phyloP scores from a whole-genome alignment of 2,797 vertebrate genomes.

The Discoglossus pictus region DNA sequence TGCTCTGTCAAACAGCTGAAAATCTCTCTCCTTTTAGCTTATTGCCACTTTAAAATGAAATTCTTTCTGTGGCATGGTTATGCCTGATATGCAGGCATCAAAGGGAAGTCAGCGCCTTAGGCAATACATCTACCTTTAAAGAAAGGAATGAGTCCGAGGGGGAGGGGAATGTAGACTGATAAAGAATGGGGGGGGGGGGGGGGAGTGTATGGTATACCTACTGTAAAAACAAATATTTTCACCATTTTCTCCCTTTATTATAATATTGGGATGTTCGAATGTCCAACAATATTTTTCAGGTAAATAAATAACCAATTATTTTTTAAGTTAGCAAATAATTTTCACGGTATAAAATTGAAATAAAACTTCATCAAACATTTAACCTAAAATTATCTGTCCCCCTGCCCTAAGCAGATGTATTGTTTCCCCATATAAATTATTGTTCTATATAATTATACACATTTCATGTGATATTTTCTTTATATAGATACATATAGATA shows the following conservation, averaged over 20 bases:
- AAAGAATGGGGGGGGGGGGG: slow-evolving; percentile 26
- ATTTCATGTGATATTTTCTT: no score
- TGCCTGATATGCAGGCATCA: slow-evolving; percentile 82
- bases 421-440: no score
- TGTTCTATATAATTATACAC: no score
- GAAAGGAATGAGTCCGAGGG: slow-evolving; percentile 57
- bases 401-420: no score
- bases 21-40: slow-evolving; percentile 68
- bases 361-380: no score
- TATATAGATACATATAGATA: no score
- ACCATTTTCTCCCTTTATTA: no score
- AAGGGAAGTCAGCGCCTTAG: slow-evolving; percentile 73
- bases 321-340: no score
- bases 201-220: background rate
- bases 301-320: background rate
- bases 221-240: no score
- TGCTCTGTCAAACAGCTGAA: slow-evolving; percentile 79
- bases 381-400: no score
- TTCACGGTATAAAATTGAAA: no score
- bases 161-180: slow-evolving; percentile 21
- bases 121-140: slow-evolving; percentile 64
- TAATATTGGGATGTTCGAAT: background rate
- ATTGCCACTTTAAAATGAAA: slow-evolving; percentile 88
- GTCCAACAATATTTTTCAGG: background rate
- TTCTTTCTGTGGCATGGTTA: slow-evolving; percentile 76